phyloP scores from a whole-genome alignment of 2,888 invertebrate species.

The Schizotus pectinicornis region DNA sequence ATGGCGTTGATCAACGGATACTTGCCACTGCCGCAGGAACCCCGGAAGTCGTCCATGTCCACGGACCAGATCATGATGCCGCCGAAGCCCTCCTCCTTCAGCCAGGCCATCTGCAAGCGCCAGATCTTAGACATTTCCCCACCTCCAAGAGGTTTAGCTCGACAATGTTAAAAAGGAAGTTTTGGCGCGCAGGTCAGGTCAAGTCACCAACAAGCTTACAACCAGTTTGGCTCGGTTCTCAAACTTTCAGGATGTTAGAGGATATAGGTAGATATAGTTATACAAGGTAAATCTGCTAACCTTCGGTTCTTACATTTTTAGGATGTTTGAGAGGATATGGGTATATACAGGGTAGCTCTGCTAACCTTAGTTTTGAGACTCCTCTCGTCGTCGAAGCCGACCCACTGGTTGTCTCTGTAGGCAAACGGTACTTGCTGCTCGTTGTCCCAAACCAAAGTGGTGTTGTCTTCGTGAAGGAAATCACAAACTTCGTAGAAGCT shows the following conservation, averaged over 20 bases:
- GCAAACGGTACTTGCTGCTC: constrained; percentile 96
- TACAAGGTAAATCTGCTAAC: no score
- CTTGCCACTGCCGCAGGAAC: constrained; percentile 87
- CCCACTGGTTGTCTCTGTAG: constrained; percentile 90
- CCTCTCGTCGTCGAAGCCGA: constrained; percentile 92
- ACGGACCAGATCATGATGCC: constrained; percentile 98
- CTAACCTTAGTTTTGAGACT: constrained; percentile 88
- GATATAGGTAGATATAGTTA: no score
- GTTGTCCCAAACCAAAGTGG: constrained; percentile 93
- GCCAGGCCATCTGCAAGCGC: constrained; percentile 86
- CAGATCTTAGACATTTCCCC: no score
- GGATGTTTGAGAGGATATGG: no score
- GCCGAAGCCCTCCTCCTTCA: constrained; percentile 92
- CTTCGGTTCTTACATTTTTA: no score
- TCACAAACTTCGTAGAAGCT: constrained; percentile 96
- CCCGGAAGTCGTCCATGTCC: constrained; percentile 95
- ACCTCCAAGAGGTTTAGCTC: no score
- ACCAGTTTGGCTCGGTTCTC: no score
- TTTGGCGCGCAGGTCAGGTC: no score
- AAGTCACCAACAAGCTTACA: no score
- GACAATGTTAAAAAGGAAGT: no score
- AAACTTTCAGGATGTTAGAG: no score
- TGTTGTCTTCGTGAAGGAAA: constrained; percentile 87
- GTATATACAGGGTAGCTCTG: neutral
- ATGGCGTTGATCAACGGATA: constrained; percentile 89